Conservation (phyloP, 1,140 invertebrate genomes). For the Drosophila navojoa region DNA sequence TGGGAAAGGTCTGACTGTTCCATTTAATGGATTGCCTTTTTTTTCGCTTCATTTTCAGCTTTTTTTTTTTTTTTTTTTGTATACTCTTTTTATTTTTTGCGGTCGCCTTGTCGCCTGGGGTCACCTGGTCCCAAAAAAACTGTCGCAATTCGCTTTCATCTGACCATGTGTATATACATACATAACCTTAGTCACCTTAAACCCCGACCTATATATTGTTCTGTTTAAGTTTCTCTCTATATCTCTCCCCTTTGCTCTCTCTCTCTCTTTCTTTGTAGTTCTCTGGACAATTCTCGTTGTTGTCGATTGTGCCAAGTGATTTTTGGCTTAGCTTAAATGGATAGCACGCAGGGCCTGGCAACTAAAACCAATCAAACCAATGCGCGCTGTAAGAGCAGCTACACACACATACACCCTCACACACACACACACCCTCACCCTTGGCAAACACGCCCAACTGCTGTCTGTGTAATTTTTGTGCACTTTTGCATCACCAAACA, state of each 20-base stretch:
- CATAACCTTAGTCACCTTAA: slow-evolving; percentile 1
- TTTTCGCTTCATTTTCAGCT: slow-evolving; percentile 1
- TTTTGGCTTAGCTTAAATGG: slow-evolving; percentile 44
- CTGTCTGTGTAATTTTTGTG: slow-evolving; percentile 78
- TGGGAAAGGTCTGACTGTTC: slow-evolving; percentile 4
- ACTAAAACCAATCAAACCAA: slow-evolving; percentile 81
- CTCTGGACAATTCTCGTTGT: slow-evolving; percentile 7
- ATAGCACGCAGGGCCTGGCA: slow-evolving; percentile 20
- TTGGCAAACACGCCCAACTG: slow-evolving; percentile 6
- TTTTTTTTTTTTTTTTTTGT: slow-evolving; percentile 1
- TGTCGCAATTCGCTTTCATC: slow-evolving; percentile 49
- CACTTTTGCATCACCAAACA: slow-evolving; percentile 82
- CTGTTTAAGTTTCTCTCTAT: slow-evolving; percentile 21
- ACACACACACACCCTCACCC: not conserved
- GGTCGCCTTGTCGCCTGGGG: slow-evolving; percentile 15
- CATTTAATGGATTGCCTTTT: slow-evolving; percentile 50
- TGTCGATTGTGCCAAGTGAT: slow-evolving; percentile 54
- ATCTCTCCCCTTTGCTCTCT: not conserved
- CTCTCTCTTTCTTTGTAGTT: not conserved
- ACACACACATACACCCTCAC: not conserved
- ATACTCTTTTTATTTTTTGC: slow-evolving; percentile 1
- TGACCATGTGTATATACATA: slow-evolving; percentile 4
- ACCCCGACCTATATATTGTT: not conserved
- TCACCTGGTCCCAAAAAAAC: slow-evolving; percentile 42
- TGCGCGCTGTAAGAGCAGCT: slow-evolving; percentile 44